Base-by-base conservation (phyloP, 2,888 invertebrate species). In the Ariolimax columbianus region DNA sequence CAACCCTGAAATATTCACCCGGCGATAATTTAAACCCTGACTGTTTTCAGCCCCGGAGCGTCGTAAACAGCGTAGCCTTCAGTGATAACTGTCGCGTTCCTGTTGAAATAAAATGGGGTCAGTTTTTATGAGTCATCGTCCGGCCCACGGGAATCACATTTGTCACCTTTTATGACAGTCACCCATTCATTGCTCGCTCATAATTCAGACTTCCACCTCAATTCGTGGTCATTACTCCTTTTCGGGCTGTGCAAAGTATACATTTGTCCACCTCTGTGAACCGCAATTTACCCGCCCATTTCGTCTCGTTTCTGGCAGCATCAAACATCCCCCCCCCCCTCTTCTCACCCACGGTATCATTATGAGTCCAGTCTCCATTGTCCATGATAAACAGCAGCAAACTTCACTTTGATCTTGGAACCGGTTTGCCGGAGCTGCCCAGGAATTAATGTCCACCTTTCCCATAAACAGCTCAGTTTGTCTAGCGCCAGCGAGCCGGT, bases 131-230 rank as follows among this genome's bases (percentile, higher is more conserved):
- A 36, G 55, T 36, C 81, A 36, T 23, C 81, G 38, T 23, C 9
- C 33, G 43, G 38, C 36, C 70, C 55, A 72, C 26, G 23, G 19
- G 23, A 51, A 51, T 40, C n/a, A 47, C 72, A 55, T 81, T 81
- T 33, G 81, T 72, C 81, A 72, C 81, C 23, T n/a, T 7, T 30
- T 68, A 51, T 23, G 55, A 59, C 72, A 55, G 17, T 70, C 43
- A 26, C n/a, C 38, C 72, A 36, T 36, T 81, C 81, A 81, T 81
- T 81, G 72, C 33, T 19, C 36, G 23, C 81, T 70, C 81, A 72
- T 72, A 81, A 81, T 81, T 81, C 72, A 38, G 47, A 3, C n/a
- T 19, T 19, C 33, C 55, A 55, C 72, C 51, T 47, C 26, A 43
- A 72, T 9, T 40, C 38, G 3, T 17, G 33, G 14, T 47, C 40